Evolutionary conservation across 2,888 invertebrate genomes (phyloP), one percentile per base, ranked within the genome.

Genomic region (Scaptomyza cyrtandrae): DNA sequence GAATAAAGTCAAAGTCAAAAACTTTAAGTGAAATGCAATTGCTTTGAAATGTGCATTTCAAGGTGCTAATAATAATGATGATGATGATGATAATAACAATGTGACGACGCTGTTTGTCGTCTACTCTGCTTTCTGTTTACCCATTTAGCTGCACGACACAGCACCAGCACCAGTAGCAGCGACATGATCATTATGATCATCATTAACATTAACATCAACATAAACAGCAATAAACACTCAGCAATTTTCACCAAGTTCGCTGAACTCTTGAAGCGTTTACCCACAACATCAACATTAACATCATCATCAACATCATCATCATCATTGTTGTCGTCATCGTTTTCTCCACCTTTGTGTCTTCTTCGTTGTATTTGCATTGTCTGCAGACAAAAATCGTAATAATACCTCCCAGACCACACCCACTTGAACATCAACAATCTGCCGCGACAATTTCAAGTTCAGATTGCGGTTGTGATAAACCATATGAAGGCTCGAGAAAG

Each of bases 221-320:
- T 31, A 39, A 63, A 59, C 63, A 60, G 46, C 52, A 60, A 63
- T 56, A 80, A 86, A 80, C 72, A 80, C 63, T 82, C 81, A 66
- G 75, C 84, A 80, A 86, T 82, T 82, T 82, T 82, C 67, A 64
- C 72, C 67, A 59, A 72, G 81, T 80, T 81, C 82, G 78, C 64
- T 86, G 82, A 82, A 82, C 82, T 79, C 72, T 67, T 57, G 48
- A 54, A 45, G 39, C 55, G 56, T 63, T 63, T 74, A 63, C 45
- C 43, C 57, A 59, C 74, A 67, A 61, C 37, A 61, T 35, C 69
- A 66, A 16, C 59, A 52, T 48, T 35, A 31, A 39, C 37, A 19
- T 3, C 45, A 19, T 5, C 33, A 67, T 3, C 33, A 67, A 10
- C 69, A 66, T 24, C 59, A 52, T 44, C 45, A 61, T 33, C 37